Evolutionary conservation across 1,140 invertebrate genomes (phyloP), one percentile per base, ranked within the genome.

Genomic region (Monomorium pharaonis): DNA sequence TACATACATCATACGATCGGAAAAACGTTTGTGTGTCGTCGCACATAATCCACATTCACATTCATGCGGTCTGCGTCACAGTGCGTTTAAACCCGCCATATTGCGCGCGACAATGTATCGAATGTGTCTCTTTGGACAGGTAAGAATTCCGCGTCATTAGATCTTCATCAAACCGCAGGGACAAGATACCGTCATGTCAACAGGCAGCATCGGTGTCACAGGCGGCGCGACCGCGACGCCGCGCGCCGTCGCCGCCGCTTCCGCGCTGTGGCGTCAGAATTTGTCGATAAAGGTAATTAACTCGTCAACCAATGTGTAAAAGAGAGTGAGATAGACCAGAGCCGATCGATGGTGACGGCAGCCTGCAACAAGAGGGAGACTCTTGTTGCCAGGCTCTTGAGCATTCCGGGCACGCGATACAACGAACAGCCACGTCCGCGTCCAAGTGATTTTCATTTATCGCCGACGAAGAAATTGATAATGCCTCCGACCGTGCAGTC

Each of bases 281-380:
- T 89, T 85, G 72, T 88, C 74, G 70, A 89, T 89, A 80, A 60
- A 70, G 65, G 56, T 89, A 87, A 90, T 90, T 89, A 89, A 90
- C 77, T 89, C 62, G 47, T 87, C 75, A 77, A 78, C 88, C 18
- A 21, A 18, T 67, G 65, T 62, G n/a, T 74, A 84, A 56, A 47
- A 81, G 86, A 75, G 77, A 84, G n/a, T n/a, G n/a, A n/a, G n/a
- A n/a, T n/a, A n/a, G 74, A 62, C 24, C 58, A 78, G 49, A 21
- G 56, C 37, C 18, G 86, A 65, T 65, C 60, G 60, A 65, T 51
- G 30, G n/a, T 14, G 27, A n/a, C 27, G 14, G 37, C 24, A 33
- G 78, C n/a, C 67, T 44, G n/a, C 27, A 27, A 49, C 27, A 72
- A 47, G 14, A 72, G 18, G n/a, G n/a, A n/a, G n/a, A n/a, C n/a